A percentile compares a stretch with the other conserved stretches of the same genome.
phyloP scores from a whole-genome alignment of 2,113 vertebrate species.

The Sapajus apella region DNA sequence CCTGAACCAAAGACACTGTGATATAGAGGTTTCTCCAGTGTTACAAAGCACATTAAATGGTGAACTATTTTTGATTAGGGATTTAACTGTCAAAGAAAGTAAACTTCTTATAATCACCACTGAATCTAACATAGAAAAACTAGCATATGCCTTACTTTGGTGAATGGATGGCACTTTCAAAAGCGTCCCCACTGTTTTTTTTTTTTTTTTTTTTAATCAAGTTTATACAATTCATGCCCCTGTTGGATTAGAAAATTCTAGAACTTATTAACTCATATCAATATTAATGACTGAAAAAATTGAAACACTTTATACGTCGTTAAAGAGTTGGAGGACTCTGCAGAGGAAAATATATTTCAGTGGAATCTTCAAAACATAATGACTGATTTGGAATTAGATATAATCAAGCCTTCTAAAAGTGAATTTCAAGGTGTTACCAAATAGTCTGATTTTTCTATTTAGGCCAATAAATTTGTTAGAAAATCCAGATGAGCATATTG shows the following conservation, averaged over 20 bases:
- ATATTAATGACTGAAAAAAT: not conserved
- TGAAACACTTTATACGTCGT: not conserved
- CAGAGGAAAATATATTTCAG: not conserved
- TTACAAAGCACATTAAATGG: not conserved
- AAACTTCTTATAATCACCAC: not conserved
- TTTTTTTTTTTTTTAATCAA: not conserved
- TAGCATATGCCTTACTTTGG: not conserved
- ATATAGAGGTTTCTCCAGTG: not conserved
- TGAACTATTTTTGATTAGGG: not conserved
- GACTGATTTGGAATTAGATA: not conserved
- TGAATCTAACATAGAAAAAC: not conserved
- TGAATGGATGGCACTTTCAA: not conserved
- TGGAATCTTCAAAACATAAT: not conserved
- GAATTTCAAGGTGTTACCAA: not conserved
- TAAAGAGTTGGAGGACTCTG: not conserved
- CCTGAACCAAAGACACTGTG: not conserved
- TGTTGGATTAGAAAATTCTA: not conserved
- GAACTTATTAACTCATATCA: not conserved
- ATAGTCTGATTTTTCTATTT: not conserved
- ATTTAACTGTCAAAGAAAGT: not conserved
- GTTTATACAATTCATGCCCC: not conserved
- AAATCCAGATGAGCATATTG: not conserved
- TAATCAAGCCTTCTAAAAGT: not conserved
- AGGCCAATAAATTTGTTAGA: not conserved
- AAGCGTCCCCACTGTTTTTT: not conserved